phyloP scores from a whole-genome alignment of 2,888 invertebrate species.

The Xanthia icteritia region DNA sequence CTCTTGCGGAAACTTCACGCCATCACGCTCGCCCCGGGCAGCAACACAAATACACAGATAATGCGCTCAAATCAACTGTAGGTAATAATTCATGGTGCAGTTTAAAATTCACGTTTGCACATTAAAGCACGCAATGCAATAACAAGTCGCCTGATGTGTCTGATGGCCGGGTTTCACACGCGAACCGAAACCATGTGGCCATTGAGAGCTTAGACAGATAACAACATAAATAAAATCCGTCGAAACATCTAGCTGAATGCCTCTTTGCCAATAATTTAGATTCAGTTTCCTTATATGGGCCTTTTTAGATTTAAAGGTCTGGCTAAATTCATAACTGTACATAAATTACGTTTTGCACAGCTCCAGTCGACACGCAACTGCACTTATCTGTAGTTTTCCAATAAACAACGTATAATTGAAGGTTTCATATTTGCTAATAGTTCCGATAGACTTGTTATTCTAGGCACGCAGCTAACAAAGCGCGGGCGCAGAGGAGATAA shows the following conservation, averaged over 20 bases:
- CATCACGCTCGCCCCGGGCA: constrained; percentile 77
- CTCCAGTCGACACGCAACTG: constrained; percentile 57
- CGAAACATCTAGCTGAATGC: constrained; percentile 64
- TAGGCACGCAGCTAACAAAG: constrained; percentile 87
- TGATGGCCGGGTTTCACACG: constrained; percentile 78
- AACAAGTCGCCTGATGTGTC: constrained; percentile 67
- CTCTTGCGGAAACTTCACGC: constrained; percentile 72
- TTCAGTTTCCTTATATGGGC: constrained; percentile 68
- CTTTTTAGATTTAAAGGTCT: constrained; percentile 68
- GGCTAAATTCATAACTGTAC: constrained; percentile 66
- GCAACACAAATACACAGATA: constrained; percentile 75
- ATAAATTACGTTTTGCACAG: constrained; percentile 69
- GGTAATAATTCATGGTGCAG: constrained; percentile 65
- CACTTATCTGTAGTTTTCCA: constrained; percentile 66
- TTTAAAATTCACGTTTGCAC: constrained; percentile 80
- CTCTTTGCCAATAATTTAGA: constrained; percentile 62
- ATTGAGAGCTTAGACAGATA: constrained; percentile 62
- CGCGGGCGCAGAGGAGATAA: constrained; percentile 79
- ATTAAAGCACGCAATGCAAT: constrained; percentile 79
- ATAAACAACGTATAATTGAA: constrained; percentile 80
- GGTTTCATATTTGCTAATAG: constrained; percentile 87
- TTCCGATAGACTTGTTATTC: constrained; percentile 85
- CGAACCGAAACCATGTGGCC: constrained; percentile 70
- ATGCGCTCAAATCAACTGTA: constrained; percentile 76
- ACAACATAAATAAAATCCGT: constrained; percentile 69